Conservation (phyloP, 2,888 invertebrate genomes). For the Parapristionchus giblindavisi region DNA sequence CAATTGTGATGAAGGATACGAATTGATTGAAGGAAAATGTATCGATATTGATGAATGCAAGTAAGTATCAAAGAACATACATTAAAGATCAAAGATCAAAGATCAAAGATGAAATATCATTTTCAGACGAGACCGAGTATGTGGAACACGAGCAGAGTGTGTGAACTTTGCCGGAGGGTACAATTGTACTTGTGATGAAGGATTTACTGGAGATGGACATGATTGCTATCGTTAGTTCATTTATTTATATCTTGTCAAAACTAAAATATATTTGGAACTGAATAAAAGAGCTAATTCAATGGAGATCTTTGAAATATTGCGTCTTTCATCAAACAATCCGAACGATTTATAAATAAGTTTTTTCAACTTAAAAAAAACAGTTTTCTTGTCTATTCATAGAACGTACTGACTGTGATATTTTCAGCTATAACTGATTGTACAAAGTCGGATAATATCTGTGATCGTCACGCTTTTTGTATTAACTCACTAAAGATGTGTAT, state of each 20-base stretch:
- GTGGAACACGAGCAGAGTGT: slow-evolving; percentile 57
- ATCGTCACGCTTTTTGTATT: slow-evolving; percentile 64
- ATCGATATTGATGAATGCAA: slow-evolving; percentile 61
- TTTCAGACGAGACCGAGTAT: slow-evolving; percentile 37
- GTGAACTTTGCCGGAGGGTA: slow-evolving; percentile 60
- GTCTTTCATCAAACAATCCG: too few relatives aligned
- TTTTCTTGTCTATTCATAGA: too few relatives aligned
- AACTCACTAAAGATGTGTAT: slow-evolving; percentile 58
- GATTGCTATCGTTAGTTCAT: slow-evolving; percentile 61
- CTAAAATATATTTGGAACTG: too few relatives aligned
- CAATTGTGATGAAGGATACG: slow-evolving; percentile 59
- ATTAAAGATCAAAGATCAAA: too few relatives aligned
- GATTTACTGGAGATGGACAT: slow-evolving; percentile 61
- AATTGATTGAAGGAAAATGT: slow-evolving; percentile 49
- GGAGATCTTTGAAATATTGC: too few relatives aligned
- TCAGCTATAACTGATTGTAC: slow-evolving; percentile 62
- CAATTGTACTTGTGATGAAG: slow-evolving; percentile 62
- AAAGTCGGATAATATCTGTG: slow-evolving; percentile 58
- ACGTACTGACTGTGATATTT: too few relatives aligned
- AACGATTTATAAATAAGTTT: too few relatives aligned
- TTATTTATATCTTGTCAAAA: slow-evolving; percentile 4
- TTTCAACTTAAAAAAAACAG: too few relatives aligned
- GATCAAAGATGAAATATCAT: too few relatives aligned
- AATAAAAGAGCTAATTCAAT: too few relatives aligned
- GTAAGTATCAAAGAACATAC: too few relatives aligned